These are phyloP conservation scores for Drosophila bocki DNA, from an alignment of 1,140 invertebrate genomes.

Conservation along the genomic window DNA sequence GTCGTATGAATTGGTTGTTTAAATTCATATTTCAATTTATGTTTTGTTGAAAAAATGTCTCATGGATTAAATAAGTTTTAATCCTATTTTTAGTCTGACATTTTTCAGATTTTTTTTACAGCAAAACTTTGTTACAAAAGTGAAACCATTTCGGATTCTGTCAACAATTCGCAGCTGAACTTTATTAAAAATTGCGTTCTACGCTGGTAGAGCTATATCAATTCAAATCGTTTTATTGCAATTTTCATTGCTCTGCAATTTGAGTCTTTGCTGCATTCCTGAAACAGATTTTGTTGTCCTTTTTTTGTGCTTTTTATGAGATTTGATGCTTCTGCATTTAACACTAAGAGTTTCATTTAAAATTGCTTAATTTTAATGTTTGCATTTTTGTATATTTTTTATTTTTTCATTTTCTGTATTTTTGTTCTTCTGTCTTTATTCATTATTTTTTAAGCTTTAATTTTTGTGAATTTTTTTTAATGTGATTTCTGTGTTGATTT, in stretches of 20 bases:
- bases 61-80: not conserved
- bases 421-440: not conserved
- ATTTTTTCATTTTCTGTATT: not conserved
- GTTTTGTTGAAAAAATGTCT: conserved; percentile 35
- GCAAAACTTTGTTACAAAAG: not conserved
- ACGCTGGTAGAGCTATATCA: not conserved
- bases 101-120: not conserved
- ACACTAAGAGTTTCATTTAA: not conserved
- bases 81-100: not conserved
- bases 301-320: not conserved
- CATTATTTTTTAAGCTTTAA: too few relatives aligned
- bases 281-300: not conserved
- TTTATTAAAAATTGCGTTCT: conserved; percentile 33
- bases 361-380: not conserved
- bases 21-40: not conserved
- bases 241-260: not conserved
- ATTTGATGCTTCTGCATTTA: not conserved
- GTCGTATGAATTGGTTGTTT: not conserved
- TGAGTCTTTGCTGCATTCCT: not conserved
- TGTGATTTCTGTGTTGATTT: not conserved
- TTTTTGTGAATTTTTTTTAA: not conserved
- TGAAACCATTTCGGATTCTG: conserved; percentile 27
- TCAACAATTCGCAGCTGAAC: conserved; percentile 47
- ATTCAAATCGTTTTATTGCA: not conserved
- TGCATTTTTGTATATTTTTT: not conserved